These are phyloP conservation scores for Tautogolabrus adspersus DNA, from an alignment of 2,113 vertebrate genomes.

Conservation along the genomic window DNA sequence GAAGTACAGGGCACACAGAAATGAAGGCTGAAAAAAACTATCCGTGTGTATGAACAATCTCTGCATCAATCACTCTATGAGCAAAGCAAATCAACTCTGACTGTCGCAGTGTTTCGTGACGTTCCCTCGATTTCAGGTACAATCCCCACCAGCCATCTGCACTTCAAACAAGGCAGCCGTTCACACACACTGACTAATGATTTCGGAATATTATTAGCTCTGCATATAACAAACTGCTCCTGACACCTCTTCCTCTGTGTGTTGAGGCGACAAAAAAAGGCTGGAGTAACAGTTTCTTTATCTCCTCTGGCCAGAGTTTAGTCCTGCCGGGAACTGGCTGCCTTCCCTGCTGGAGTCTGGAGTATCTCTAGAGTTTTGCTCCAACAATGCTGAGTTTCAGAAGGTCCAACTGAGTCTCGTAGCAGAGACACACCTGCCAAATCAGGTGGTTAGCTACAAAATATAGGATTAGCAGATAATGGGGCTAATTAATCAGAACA, in stretches of 20 bases:
- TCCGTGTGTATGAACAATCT: constrained; percentile 58
- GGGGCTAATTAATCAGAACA: constrained; percentile 69
- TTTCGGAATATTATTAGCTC: constrained; percentile 51
- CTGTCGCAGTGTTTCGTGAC: constrained; percentile 34
- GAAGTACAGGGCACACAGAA: neutral
- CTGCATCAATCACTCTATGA: constrained; percentile 65
- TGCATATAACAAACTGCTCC: constrained; percentile 31
- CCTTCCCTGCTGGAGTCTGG: constrained; percentile 36
- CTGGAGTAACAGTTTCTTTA: constrained; percentile 42
- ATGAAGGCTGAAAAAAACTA: neutral
- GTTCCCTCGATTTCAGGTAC: constrained; percentile 52
- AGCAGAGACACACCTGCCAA: constrained; percentile 63
- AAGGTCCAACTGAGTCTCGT: constrained; percentile 45
- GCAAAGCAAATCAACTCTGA: constrained; percentile 61
- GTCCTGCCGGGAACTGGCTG: constrained; percentile 52
- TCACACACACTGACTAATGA: constrained; percentile 62
- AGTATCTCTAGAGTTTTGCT: constrained; percentile 57
- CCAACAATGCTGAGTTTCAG: constrained; percentile 18
- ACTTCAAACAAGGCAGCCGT: constrained; percentile 67
- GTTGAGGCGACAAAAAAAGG: constrained; percentile 1
- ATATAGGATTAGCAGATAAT: constrained; percentile 67
- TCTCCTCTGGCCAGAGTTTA: constrained; percentile 59
- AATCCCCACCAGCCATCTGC: constrained; percentile 49
- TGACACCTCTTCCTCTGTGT: constrained; percentile 28
- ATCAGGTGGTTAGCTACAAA: constrained; percentile 58